Conservation (phyloP, 2,888 invertebrate species). For the Ennomos quercinarius region DNA sequence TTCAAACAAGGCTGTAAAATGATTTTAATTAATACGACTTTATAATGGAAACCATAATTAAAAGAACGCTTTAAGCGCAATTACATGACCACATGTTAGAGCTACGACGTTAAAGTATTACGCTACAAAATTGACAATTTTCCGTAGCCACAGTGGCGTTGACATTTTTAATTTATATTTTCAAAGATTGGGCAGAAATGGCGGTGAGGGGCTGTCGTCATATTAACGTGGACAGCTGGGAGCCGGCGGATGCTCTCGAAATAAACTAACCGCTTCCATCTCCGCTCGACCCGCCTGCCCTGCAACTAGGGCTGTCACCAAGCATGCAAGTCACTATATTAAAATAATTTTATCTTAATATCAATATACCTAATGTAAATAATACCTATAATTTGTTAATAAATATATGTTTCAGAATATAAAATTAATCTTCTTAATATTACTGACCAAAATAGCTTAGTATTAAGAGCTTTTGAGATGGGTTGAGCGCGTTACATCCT, state of each 20-base stretch:
- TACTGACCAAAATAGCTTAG: too few species aligned
- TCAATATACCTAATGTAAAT: too few species aligned
- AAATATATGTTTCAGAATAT: too few species aligned
- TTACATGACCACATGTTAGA: background rate
- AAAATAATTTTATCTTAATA: too few species aligned
- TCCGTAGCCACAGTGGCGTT: slow-evolving; percentile 49
- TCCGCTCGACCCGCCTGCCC: slow-evolving; percentile 37
- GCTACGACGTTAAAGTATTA: background rate
- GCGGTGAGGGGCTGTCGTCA: slow-evolving; percentile 70
- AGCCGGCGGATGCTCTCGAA: slow-evolving; percentile 77
- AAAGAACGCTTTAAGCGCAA: slow-evolving; percentile 2
- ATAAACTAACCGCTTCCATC: slow-evolving; percentile 63
- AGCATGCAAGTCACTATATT: background rate
- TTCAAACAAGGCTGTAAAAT: too few species aligned
- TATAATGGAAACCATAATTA: too few species aligned
- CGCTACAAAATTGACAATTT: slow-evolving; percentile 13
- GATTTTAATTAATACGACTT: too few species aligned
- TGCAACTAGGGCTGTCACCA: slow-evolving; percentile 21
- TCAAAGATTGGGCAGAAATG: slow-evolving; percentile 67
- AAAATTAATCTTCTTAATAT: too few species aligned
- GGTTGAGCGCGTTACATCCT: too few species aligned
- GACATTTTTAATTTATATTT: slow-evolving; percentile 75
- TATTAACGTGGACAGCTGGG: slow-evolving; percentile 80
- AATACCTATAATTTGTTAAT: too few species aligned
- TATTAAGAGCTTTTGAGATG: too few species aligned